phyloP scores from a whole-genome alignment of 2,113 vertebrate genomes.

The Gorilla gorilla region DNA sequence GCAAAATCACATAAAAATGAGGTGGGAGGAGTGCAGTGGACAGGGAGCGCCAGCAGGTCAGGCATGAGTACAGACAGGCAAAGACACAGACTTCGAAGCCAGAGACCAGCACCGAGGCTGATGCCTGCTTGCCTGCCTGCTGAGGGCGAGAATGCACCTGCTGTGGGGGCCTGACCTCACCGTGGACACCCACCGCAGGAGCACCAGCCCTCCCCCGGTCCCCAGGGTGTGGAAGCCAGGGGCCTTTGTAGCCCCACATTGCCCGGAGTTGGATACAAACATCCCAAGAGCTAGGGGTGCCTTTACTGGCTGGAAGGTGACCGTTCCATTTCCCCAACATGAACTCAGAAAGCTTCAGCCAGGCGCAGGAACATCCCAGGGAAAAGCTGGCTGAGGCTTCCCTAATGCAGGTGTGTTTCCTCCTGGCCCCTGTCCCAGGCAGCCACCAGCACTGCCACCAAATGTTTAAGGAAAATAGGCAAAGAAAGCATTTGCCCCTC shows the following conservation, averaged over 20 bases:
- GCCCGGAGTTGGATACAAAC: rapidly evolving
- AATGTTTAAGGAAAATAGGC: rapidly evolving
- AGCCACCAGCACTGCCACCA: too few species aligned
- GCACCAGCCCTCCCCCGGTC: not conserved
- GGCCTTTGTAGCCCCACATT: rapidly evolving
- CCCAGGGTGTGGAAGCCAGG: too few species aligned
- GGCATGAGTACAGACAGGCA: not conserved
- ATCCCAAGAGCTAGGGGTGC: rapidly evolving
- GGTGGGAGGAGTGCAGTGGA: rapidly evolving
- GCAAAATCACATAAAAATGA: not conserved
- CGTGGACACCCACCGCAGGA: rapidly evolving
- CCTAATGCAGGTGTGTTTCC: rapidly evolving
- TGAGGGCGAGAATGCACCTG: rapidly evolving
- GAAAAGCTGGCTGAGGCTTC: rapidly evolving
- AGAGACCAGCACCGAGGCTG: rapidly evolving
- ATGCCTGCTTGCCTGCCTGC: not conserved
- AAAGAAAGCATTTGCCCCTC: not conserved
- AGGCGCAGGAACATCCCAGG: rapidly evolving
- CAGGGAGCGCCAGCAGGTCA: too few species aligned
- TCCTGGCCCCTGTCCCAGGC: rapidly evolving
- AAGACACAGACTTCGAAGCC: not conserved
- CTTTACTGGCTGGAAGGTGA: not conserved
- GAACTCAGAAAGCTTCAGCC: not conserved
- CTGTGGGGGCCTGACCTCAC: rapidly evolving
- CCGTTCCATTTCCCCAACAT: rapidly evolving